These are phyloP conservation scores for Phrynocephalus guinanensis DNA, from an alignment of 2,797 vertebrate species.

Conservation along the genomic window DNA sequence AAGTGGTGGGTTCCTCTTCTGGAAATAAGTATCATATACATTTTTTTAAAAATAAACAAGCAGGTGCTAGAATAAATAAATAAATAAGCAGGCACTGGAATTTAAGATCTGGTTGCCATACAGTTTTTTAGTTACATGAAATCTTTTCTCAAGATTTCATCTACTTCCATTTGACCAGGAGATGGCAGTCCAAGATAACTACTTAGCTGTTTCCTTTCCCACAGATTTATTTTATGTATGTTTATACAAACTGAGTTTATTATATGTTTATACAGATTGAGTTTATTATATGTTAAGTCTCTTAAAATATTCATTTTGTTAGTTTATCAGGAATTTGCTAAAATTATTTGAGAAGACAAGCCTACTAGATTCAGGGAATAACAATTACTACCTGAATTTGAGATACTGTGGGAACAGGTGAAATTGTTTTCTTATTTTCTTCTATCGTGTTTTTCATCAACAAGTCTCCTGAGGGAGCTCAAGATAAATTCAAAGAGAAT, in stretches of 20 bases:
- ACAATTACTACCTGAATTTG: conserved; percentile 1
- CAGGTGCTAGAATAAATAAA: background rate
- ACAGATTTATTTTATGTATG: background rate
- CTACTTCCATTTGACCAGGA: conserved; percentile 47
- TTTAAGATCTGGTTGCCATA: background rate
- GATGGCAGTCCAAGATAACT: conserved; percentile 64
- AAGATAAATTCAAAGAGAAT: background rate
- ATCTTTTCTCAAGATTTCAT: background rate
- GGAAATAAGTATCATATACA: conserved; percentile 1
- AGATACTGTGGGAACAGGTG: background rate
- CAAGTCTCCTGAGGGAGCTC: background rate
- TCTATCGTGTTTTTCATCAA: background rate
- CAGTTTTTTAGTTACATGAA: background rate
- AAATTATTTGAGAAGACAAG: background rate
- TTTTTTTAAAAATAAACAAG: background rate
- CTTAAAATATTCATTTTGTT: conserved; percentile 9
- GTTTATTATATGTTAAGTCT: background rate
- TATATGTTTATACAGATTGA: background rate
- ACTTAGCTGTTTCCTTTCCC: background rate
- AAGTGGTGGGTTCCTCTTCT: background rate
- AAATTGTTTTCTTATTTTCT: background rate
- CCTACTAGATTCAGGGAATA: conserved; percentile 21
- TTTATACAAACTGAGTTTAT: too few species aligned
- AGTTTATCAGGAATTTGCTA: conserved; percentile 14
- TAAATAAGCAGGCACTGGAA: background rate